Evolutionary conservation across 2,888 invertebrate genomes (phyloP).

Genomic region (Steinernema hermaphroditum): DNA sequence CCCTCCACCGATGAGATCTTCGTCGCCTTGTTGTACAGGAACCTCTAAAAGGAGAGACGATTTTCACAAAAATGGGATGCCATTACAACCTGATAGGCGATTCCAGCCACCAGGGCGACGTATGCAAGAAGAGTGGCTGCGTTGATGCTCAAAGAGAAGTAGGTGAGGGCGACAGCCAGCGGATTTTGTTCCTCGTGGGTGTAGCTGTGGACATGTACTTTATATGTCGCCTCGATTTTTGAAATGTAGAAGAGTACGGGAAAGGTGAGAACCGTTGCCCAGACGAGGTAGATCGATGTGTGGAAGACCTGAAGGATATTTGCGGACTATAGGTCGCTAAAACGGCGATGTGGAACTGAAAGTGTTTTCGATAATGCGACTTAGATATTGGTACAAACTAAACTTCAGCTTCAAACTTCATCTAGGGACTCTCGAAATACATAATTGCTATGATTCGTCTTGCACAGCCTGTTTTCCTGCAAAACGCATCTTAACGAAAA

Average conservation of each 20-base stretch:
- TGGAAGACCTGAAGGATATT: slow-evolving; percentile 11
- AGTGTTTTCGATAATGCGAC: too few relatives aligned
- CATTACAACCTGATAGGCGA: not conserved
- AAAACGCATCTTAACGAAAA: too few relatives aligned
- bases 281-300: not conserved
- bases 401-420: too few relatives aligned
- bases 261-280: not conserved
- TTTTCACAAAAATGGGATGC: not conserved
- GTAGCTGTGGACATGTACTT: not conserved
- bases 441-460: too few relatives aligned
- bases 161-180: not conserved
- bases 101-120: not conserved
- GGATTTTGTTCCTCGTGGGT: not conserved
- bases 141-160: not conserved
- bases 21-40: not conserved
- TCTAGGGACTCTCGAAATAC: too few relatives aligned
- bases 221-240: not conserved
- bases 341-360: too few relatives aligned
- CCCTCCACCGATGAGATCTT: not conserved
- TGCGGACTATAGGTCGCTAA: too few relatives aligned
- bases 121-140: not conserved
- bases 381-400: too few relatives aligned
- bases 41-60: not conserved
- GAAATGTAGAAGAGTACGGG: not conserved
- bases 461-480: too few relatives aligned